These are phyloP conservation scores for Itoplectis maculator DNA, from an alignment of 2,888 invertebrate genomes.

Conservation along the genomic window DNA sequence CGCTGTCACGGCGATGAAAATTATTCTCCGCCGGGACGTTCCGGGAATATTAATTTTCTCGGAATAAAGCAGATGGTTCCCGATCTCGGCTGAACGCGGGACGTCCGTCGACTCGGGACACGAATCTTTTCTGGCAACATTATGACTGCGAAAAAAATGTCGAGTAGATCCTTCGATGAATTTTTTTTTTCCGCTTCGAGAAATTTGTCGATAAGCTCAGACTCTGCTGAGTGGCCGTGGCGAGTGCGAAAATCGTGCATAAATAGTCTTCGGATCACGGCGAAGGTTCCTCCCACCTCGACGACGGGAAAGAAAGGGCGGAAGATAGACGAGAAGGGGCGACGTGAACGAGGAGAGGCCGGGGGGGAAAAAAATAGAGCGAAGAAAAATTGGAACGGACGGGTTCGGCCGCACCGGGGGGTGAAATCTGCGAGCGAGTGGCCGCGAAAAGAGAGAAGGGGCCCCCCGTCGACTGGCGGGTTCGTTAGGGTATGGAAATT, in stretches of 20 bases:
- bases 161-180: background rate
- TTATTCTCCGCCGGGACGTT: too few relatives aligned
- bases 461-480: conserved; percentile 1
- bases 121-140: too few relatives aligned
- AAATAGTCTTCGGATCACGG: conserved; percentile 14
- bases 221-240: background rate
- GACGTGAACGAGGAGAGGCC: background rate
- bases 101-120: too few relatives aligned
- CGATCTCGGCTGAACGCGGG: too few relatives aligned
- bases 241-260: conserved; percentile 3
- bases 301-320: background rate
- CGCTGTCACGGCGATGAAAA: background rate
- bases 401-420: conserved; percentile 11
- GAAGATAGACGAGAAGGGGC: background rate
- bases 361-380: background rate
- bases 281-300: background rate
- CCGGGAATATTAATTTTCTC: too few relatives aligned
- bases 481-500: conserved; percentile 53
- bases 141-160: too few relatives aligned
- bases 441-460: conserved; percentile 16
- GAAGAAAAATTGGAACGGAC: conserved; percentile 20
- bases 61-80: too few relatives aligned
- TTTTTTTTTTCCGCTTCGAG: background rate
- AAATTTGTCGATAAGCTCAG: background rate
- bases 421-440: conserved; percentile 20